phyloP scores from a whole-genome alignment of 64 coral and sea anemone genomes.

The Porites australiensis region DNA sequence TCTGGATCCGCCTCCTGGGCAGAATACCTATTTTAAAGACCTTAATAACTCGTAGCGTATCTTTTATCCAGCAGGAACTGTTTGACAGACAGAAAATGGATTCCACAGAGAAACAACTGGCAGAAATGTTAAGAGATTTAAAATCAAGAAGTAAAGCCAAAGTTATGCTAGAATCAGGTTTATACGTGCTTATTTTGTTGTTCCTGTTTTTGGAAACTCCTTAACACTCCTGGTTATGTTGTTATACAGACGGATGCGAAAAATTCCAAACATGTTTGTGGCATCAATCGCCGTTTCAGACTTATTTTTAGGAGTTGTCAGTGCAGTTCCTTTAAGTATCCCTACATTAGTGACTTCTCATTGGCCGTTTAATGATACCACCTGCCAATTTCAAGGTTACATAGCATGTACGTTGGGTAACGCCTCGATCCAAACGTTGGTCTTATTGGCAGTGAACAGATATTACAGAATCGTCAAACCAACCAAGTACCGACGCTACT shows the following conservation, averaged over 20 bases:
- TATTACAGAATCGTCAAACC: no score
- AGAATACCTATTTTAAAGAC: no score
- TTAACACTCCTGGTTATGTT: slow-evolving; percentile 23
- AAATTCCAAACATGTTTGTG: slow-evolving; percentile 59
- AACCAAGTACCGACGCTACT: no score
- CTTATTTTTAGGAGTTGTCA: slow-evolving; percentile 41
- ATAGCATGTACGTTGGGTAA: slow-evolving; percentile 11
- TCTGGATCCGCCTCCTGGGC: no score
- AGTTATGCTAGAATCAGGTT: neutral
- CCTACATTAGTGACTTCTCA: neutral
- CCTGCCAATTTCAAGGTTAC: neutral
- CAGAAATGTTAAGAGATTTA: neutral
- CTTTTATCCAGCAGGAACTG: no score
- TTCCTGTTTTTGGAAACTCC: slow-evolving; percentile 24
- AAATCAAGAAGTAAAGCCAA: no score
- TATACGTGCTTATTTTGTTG: neutral
- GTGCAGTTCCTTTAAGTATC: neutral
- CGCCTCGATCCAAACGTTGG: slow-evolving; percentile 69
- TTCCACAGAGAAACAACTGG: neutral
- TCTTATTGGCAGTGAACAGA: slow-evolving; percentile 69
- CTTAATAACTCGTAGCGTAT: no score
- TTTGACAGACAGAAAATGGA: neutral
- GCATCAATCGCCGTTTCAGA: slow-evolving; percentile 69
- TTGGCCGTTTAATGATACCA: slow-evolving; percentile 59
- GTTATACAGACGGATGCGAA: slow-evolving; percentile 27